Evolutionary conservation across 2,888 invertebrate species (phyloP).

Genomic region (Nemotelus nigrinus): DNA sequence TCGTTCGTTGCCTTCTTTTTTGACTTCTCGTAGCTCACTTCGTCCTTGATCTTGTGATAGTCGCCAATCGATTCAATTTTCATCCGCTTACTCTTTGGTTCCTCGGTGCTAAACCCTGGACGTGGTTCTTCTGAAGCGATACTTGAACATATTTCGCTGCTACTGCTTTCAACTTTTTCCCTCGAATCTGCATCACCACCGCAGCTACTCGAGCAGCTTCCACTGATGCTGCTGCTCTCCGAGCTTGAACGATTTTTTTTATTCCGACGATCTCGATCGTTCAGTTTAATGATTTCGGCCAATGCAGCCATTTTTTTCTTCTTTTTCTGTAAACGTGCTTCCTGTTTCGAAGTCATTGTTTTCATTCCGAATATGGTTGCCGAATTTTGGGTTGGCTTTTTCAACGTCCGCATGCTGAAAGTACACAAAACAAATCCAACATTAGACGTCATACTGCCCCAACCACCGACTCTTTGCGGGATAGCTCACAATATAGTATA

Average conservation of each 20-base stretch:
- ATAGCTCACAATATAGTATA: slow-evolving; percentile 42
- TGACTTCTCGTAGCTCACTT: background rate
- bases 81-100: slow-evolving; percentile 29
- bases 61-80: slow-evolving; percentile 44
- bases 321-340: slow-evolving; percentile 70
- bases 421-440: background rate
- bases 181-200: background rate
- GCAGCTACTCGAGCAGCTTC: background rate
- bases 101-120: slow-evolving; percentile 35
- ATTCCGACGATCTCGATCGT: slow-evolving; percentile 68
- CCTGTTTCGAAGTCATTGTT: slow-evolving; percentile 66
- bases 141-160: slow-evolving; percentile 22
- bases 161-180: background rate
- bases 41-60: slow-evolving; percentile 3
- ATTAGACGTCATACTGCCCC: background rate
- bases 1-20: background rate
- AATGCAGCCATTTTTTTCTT: slow-evolving; percentile 72
- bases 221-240: slow-evolving; percentile 15
- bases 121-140: slow-evolving; percentile 44
- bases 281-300: slow-evolving; percentile 70
- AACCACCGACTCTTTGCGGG: background rate
- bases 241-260: slow-evolving; percentile 32
- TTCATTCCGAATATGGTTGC: slow-evolving; percentile 59
- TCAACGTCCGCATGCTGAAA: slow-evolving; percentile 30
- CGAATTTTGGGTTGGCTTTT: slow-evolving; percentile 17